Evolutionary conservation across 2,888 invertebrate genomes (phyloP), one percentile per base, ranked within the genome.

Genomic region (Bugula neritina): DNA sequence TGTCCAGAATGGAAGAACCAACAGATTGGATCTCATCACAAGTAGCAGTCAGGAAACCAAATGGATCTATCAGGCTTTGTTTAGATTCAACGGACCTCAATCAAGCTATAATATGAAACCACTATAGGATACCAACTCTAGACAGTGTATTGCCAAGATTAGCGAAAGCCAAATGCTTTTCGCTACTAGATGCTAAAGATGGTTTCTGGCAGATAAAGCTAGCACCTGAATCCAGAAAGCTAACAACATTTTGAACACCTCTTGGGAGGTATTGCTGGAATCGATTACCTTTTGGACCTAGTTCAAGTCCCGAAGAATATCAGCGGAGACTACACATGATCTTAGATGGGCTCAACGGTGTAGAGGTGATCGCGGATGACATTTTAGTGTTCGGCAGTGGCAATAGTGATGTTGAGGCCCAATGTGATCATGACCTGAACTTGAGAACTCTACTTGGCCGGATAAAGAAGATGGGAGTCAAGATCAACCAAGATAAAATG

Each of bases 401-500:
- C 17, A 57, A 71, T n/a, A 57, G 17, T 13, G 13, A 17, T 21
- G 72, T 10, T 34, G 72, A 72, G 57, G 75, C 75, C 0, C 58
- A 63, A 35, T 29, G 23, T 13, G 72, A 74, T 55, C 74, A 75
- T 23, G 75, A 74, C 43, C 25, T 54, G 21, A 74, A 75, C 43
- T 63, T 74, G 1, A 13, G 43, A 52, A 17, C 1, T 1, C 54
- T 75, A n/a, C 34, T 75, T 57, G 71, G 73, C 17, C 35, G 72
- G 69, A 70, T 63, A 57, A 23, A 72, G 35, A 72, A 75, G 54
- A 71, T n/a, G 35, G 74, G 75, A 52, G n/a, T 75, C 13, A 75
- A 75, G 25, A 52, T 76, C 1, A 76, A 76, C 58, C 69, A 71
- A 55, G 72, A 75, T n/a, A 75, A 76, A 69, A 43, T 75, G 21